A percentile compares a stretch with the other conserved stretches of the same genome.
Conservation (phyloP, 2,888 invertebrate species). For the Tenthredo livida region DNA sequence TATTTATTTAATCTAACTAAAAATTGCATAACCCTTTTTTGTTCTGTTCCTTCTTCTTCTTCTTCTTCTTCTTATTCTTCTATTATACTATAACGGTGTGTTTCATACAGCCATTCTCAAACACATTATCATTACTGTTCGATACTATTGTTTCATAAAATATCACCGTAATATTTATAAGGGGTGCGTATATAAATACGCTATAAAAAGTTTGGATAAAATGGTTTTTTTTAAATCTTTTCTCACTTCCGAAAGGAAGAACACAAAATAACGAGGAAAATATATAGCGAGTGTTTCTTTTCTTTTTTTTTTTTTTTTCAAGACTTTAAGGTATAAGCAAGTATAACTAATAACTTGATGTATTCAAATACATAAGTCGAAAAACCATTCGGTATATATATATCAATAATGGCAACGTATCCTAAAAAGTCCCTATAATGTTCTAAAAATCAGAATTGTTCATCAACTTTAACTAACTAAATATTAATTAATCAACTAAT, state of each 20-base stretch:
- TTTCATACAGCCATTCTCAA: conserved; percentile 63
- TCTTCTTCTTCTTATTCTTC: neutral
- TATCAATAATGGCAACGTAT: conserved; percentile 1
- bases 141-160: neutral
- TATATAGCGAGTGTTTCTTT: neutral
- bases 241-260: neutral
- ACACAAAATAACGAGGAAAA: neutral
- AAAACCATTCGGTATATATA: neutral
- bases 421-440: neutral
- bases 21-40: conserved; percentile 45
- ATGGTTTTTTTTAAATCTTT: neutral
- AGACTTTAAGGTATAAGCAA: neutral
- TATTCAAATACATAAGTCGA: neutral
- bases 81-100: neutral
- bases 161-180: neutral
- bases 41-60: neutral
- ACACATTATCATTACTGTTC: conserved; percentile 36
- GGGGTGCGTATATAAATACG: neutral
- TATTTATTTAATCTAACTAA: conserved; percentile 45
- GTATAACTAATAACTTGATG: neutral
- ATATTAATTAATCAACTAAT: neutral
- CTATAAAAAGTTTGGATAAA: neutral
- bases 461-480: neutral
- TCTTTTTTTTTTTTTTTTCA: neutral
- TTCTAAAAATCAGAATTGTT: conserved; percentile 1